Percentiles rank a stretch among this genome's conserved stretches.
phyloP scores from a whole-genome alignment of 2,797 vertebrate species.

The Gorsachius magnificus region DNA sequence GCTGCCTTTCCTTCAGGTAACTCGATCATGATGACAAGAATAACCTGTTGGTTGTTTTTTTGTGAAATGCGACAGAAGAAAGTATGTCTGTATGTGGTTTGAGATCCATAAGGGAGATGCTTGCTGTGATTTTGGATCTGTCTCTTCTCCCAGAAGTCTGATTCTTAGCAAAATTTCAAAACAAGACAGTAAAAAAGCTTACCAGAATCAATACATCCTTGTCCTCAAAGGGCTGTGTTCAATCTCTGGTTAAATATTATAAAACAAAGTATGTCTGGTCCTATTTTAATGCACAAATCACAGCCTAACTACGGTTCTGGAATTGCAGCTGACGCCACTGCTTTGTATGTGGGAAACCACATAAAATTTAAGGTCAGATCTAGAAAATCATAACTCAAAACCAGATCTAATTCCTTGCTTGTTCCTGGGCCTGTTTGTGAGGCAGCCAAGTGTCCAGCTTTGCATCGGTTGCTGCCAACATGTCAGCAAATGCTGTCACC shows the following conservation, averaged over 20 bases:
- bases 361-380: neutral
- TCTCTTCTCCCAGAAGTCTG: neutral
- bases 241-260: slow-evolving; percentile 7
- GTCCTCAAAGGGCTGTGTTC: neutral
- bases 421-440: neutral
- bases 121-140: neutral
- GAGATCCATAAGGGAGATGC: neutral
- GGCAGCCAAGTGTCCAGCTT: neutral
- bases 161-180: slow-evolving; percentile 34
- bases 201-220: slow-evolving; percentile 22
- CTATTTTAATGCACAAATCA: neutral
- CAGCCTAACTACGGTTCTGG: neutral
- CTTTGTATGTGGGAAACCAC: neutral
- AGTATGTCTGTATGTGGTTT: neutral
- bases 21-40: neutral
- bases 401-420: neutral
- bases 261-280: neutral
- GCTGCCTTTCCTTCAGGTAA: neutral
- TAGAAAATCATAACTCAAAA: neutral
- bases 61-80: neutral
- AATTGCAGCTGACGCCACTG: neutral
- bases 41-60: neutral
- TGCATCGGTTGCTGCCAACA: neutral
- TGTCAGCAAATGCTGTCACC: neutral
- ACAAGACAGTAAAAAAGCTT: slow-evolving; percentile 1